Evolutionary conservation across 1,140 invertebrate genomes (phyloP).

Genomic region (Hypothenemus hampei): DNA sequence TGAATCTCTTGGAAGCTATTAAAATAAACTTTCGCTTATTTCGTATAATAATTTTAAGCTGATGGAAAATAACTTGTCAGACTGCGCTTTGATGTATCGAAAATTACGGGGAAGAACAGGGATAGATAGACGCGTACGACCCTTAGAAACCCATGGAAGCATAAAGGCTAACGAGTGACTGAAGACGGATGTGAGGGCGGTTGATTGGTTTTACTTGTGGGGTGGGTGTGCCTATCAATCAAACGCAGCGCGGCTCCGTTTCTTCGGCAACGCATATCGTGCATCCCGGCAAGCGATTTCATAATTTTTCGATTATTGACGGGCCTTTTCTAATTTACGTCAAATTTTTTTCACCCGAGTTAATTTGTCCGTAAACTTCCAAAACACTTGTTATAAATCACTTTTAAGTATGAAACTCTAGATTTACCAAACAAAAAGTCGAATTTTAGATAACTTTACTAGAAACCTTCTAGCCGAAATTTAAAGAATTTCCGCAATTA

Average conservation of each 20-base stretch:
- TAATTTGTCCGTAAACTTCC: no score
- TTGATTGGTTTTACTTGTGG: slow-evolving; percentile 30
- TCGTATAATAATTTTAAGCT: slow-evolving; percentile 18
- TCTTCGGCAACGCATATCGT: slow-evolving; percentile 4
- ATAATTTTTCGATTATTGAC: slow-evolving; percentile 11
- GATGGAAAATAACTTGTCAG: slow-evolving; percentile 25
- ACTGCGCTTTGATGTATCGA: slow-evolving; percentile 21
- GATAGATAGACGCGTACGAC: slow-evolving; percentile 18
- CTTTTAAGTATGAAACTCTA: no score
- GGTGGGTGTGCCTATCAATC: slow-evolving; percentile 28
- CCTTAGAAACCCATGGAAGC: slow-evolving; percentile 19
- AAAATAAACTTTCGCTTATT: background rate
- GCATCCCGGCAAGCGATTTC: slow-evolving; percentile 4
- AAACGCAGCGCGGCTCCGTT: slow-evolving; percentile 23
- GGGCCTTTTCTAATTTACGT: no score
- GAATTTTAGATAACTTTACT: no score
- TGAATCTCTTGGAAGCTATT: background rate
- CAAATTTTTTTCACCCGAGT: no score
- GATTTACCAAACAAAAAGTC: no score
- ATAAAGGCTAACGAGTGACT: slow-evolving; percentile 21
- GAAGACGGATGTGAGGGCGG: slow-evolving; percentile 22
- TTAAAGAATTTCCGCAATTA: no score
- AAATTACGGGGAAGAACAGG: slow-evolving; percentile 18
- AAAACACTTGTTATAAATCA: no score
- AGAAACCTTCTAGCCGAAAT: no score